Base-by-base conservation (phyloP, 53 echinoderm and acorn worm genomes). In the Paracentrotus lividus region DNA sequence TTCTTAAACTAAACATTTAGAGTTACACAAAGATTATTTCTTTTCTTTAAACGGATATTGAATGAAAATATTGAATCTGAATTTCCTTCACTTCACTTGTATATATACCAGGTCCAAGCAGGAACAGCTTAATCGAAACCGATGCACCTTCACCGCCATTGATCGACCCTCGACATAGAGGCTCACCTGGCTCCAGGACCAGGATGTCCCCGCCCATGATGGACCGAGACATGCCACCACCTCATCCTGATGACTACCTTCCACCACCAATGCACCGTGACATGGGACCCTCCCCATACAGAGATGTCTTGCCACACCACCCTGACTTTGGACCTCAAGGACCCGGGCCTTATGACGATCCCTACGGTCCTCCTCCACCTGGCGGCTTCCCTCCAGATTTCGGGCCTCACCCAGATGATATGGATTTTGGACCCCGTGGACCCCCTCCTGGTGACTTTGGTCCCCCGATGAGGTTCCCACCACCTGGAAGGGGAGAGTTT, bases 101-200 rank as follows among this genome's bases (percentile, higher is more conserved):
- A n/a, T n/a, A n/a, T 93, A 21, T 32, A 26, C 58, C 93, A 95
- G 95, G 91, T 86, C 94, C 95, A 2, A 95, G 95, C 88, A 91
- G 95, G 27, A 95, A 95, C 84, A 95, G 95, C 72, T 33, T 95
- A 59, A 86, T 95, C 36, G 93, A 77, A 12, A 81, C 61, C 5
- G 95, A 95, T 68, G 91, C 95, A 15, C 95, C 95, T 8, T 95
- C 95, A 42, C 95, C 95, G 18, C 95, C 95, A 29, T 87, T 68
- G 49, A 94, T 95, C 7, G 95, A 95, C 67, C 95, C 91, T 42
- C 92, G 94, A 27, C 90, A 94, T 47, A 36, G 94, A 27, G 61
- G 84, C n/a, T 95, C 95, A 10, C 94, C 94, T 27, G 94, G 81
- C 1, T 68, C 94, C 75, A 75, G 91, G 85, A 43, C 91, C 77